A percentile compares a stretch with the other conserved stretches of the same genome.
phyloP scores from a whole-genome alignment of 1,140 invertebrate genomes.

The Cherax quadricarinatus region DNA sequence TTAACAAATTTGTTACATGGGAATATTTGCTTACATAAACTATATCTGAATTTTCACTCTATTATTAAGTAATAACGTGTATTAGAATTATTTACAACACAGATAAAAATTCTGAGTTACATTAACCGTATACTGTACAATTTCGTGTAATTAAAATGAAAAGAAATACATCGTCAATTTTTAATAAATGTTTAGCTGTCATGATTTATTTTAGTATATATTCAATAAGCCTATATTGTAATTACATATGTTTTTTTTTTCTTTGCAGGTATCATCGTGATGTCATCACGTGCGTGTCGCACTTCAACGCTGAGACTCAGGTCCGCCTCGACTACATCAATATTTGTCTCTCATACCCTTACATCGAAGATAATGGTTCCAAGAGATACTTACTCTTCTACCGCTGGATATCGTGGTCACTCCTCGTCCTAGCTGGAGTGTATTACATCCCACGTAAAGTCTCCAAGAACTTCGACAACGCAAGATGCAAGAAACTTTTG shows the following conservation, averaged over 20 bases:
- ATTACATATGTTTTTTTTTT: not conserved
- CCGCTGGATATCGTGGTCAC: slow-evolving; percentile 58
- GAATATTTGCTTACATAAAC: too few species aligned
- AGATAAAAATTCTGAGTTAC: too few species aligned
- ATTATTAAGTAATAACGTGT: too few species aligned
- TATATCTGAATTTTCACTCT: too few species aligned
- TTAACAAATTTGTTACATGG: too few species aligned
- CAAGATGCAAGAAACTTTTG: slow-evolving; percentile 61
- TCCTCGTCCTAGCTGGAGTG: slow-evolving; percentile 42
- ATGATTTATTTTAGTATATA: too few species aligned
- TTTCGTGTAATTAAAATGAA: too few species aligned
- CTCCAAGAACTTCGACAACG: slow-evolving; percentile 61
- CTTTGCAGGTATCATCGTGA: slow-evolving; percentile 61
- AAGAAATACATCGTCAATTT: too few species aligned
- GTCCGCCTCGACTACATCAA: slow-evolving; percentile 67
- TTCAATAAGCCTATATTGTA: too few species aligned
- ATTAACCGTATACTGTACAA: too few species aligned
- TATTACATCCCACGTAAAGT: slow-evolving; percentile 64
- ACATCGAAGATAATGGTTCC: slow-evolving; percentile 23
- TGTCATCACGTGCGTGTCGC: slow-evolving; percentile 65
- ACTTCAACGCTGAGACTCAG: slow-evolving; percentile 66
- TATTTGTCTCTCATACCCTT: slow-evolving; percentile 65
- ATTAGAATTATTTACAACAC: too few species aligned
- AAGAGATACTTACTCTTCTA: slow-evolving; percentile 59
- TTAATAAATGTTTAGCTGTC: too few species aligned